Conservation (phyloP, 2,888 invertebrate species). For the Coenonympha arcania region DNA sequence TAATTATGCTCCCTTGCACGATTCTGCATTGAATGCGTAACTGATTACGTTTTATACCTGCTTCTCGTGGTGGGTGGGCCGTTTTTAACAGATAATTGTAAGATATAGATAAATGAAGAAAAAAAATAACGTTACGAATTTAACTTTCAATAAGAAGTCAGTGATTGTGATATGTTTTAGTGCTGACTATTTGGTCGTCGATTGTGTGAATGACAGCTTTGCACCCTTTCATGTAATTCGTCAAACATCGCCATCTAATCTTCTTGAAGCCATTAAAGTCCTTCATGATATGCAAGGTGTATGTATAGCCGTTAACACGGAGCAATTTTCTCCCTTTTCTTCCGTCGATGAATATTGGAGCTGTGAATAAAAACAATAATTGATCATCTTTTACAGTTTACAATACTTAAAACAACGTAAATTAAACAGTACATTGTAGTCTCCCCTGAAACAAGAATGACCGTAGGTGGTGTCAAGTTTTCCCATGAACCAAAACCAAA, state of each 20-base stretch:
- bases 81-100: too few relatives aligned
- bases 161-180: conserved; percentile 26
- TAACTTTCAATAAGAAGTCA: neutral
- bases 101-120: too few relatives aligned
- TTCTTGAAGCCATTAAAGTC: neutral
- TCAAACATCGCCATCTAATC: conserved; percentile 39
- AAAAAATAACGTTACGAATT: too few relatives aligned
- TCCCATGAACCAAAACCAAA: too few relatives aligned
- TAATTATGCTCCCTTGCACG: too few relatives aligned
- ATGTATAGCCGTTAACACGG: neutral
- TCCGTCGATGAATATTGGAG: neutral
- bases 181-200: conserved; percentile 17
- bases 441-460: too few relatives aligned
- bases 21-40: too few relatives aligned
- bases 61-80: too few relatives aligned
- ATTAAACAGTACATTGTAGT: neutral
- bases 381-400: neutral
- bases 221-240: conserved; percentile 36
- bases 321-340: conserved; percentile 11
- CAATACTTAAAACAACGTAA: neutral
- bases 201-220: conserved; percentile 34
- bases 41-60: too few relatives aligned
- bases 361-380: neutral
- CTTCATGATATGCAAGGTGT: conserved; percentile 5
- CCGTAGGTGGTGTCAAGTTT: too few relatives aligned